Conservation (phyloP, 2,888 invertebrate genomes). For the Alloscopus bannaensis region DNA sequence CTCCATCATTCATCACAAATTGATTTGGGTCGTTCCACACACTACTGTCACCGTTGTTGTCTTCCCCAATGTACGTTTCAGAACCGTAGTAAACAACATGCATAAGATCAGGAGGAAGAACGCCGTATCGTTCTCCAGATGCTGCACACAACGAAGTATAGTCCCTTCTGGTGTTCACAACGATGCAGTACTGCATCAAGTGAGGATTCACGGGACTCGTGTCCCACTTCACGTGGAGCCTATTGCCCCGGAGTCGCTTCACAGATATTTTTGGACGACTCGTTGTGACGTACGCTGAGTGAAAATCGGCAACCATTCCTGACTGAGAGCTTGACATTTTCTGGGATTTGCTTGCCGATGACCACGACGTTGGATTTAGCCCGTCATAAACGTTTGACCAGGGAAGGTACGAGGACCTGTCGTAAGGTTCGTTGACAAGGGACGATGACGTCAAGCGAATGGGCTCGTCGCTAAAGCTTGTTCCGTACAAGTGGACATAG, state of each 20-base stretch:
- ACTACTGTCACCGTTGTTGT: constrained; percentile 14
- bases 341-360: constrained; percentile 19
- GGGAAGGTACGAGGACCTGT: constrained; percentile 42
- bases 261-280: constrained; percentile 66
- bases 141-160: constrained; percentile 78
- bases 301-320: constrained; percentile 46
- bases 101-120: constrained; percentile 73
- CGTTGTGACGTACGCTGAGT: constrained; percentile 34
- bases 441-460: constrained; percentile 45
- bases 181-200: constrained; percentile 78
- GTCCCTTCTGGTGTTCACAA: constrained; percentile 76
- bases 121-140: constrained; percentile 75
- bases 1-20: constrained; percentile 35
- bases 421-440: constrained; percentile 14
- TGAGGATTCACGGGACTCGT: constrained; percentile 77
- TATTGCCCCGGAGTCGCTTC: constrained; percentile 68
- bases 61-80: constrained; percentile 55
- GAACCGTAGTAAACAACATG: constrained; percentile 71
- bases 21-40: constrained; percentile 56
- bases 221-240: constrained; percentile 72
- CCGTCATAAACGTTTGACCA: constrained; percentile 56
- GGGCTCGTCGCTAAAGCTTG: constrained; percentile 56
- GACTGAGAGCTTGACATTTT: constrained; percentile 33
- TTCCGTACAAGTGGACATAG: constrained; percentile 73
- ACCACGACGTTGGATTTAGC: constrained; percentile 29